phyloP scores from a whole-genome alignment of 1,140 invertebrate genomes.

The Pomacea maculata region DNA sequence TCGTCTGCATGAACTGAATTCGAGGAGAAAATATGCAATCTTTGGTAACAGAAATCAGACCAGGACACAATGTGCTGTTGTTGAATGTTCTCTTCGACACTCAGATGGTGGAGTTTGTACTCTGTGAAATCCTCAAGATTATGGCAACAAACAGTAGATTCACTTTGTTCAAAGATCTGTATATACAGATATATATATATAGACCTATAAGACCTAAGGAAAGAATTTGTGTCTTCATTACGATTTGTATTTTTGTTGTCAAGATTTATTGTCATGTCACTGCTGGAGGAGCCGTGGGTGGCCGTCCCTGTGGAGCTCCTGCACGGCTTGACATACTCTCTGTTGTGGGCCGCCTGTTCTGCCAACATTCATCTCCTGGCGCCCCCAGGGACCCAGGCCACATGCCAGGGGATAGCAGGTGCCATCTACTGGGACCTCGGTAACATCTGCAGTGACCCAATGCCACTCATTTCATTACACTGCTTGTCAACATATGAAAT shows the following conservation, averaged over 20 bases:
- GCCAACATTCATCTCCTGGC: constrained; percentile 23
- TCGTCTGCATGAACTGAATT: too few species aligned
- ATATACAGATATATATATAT: too few species aligned
- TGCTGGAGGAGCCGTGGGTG: constrained; percentile 80
- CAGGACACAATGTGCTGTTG: too few species aligned
- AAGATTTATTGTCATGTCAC: constrained; percentile 85
- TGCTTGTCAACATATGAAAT: not conserved
- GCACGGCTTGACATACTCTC: constrained; percentile 86
- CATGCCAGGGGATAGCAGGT: constrained; percentile 30
- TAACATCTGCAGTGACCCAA: not conserved
- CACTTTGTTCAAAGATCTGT: too few species aligned
- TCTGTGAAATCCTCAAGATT: too few species aligned
- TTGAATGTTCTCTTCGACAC: too few species aligned
- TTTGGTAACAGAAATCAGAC: too few species aligned
- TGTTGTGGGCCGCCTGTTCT: constrained; percentile 80
- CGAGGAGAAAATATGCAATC: too few species aligned
- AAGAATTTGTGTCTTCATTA: too few species aligned
- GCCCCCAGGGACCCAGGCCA: constrained; percentile 21
- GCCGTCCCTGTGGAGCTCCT: constrained; percentile 84
- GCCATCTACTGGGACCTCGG: constrained; percentile 36
- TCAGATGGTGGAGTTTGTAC: too few species aligned
- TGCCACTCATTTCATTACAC: not conserved
- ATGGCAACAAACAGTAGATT: too few species aligned
- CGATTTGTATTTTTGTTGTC: constrained; percentile 38
- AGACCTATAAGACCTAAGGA: too few species aligned